Evolutionary conservation across 2,113 vertebrate species (phyloP), one percentile per base, ranked within the genome.

Genomic region (Leptosomus discolor): DNA sequence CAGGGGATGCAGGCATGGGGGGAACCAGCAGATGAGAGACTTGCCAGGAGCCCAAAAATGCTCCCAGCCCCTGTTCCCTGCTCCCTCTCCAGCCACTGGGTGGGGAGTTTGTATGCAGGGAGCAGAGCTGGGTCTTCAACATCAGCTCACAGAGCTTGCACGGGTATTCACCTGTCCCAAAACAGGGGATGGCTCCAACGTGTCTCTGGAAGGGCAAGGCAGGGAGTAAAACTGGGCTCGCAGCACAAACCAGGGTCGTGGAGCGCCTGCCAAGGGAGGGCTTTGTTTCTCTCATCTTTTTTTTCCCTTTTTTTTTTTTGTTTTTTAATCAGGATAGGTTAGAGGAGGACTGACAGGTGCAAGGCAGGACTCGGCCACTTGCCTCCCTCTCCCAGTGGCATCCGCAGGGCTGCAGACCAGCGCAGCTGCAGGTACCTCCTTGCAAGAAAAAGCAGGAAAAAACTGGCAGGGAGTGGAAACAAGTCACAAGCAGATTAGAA

Each of bases 361-460:
- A 2, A 0, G 8, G 53, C 8, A 5, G 54, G 29, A 18, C 48
- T 80, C 1, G 0, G 39, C 87, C 8, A 18, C 87, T 70, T 12
- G 3, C 41, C 65, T 92, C 78, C 50, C 76, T 82, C 64, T 80
- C 61, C 56, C 74, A 53, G 78, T 67, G 76, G 88, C 18, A 21
- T 79, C 67, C 37, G 34, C 24, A 16, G 70, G 73, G 87, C 82
- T 91, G 83, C 64, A 84, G 75, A 69, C 56, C 58, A 13, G 75
- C 56, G 30, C 32, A 11, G 75, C 77, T 83, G 48, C 85, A 70
- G 95, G 77, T 89, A 94, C 69, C 88, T 89, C 78, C 83, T 82
- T 67, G 76, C 96, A 95, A 81, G 97, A 97, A 96, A 96, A 94
- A 98, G 84, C 97, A 97, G 96, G 97, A 97, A 96, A 96, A 97